phyloP scores from a whole-genome alignment of 2,113 vertebrate species.

The Okapia johnstoni region DNA sequence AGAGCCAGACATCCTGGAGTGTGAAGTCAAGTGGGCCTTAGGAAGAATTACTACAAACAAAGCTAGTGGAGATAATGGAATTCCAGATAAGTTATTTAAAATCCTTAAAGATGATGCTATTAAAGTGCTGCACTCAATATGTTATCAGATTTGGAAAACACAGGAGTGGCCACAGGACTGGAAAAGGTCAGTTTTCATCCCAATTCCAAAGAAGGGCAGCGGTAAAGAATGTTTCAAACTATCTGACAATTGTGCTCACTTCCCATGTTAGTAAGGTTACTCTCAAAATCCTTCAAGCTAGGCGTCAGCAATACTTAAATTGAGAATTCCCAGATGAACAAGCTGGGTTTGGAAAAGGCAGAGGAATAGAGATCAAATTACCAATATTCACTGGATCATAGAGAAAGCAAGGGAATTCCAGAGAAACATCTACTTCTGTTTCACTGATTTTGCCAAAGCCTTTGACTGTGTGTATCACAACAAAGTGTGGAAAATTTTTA shows the following conservation, averaged over 20 bases:
- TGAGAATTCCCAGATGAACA: background rate
- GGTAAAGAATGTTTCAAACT: background rate
- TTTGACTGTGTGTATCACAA: background rate
- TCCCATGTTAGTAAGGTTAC: background rate
- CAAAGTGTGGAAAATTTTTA: background rate
- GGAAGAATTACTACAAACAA: background rate
- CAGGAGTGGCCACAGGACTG: background rate
- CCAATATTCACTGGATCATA: background rate
- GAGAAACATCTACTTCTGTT: background rate
- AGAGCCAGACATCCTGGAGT: background rate
- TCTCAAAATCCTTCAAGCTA: background rate
- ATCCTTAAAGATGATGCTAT: background rate
- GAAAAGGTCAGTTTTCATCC: background rate
- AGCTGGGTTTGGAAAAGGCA: background rate
- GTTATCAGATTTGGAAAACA: background rate
- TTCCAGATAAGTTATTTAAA: background rate
- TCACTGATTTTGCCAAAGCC: background rate
- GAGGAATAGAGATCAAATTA: background rate
- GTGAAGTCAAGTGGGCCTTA: background rate
- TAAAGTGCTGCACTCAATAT: background rate
- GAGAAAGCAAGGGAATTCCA: background rate
- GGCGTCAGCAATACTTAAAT: background rate
- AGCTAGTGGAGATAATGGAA: background rate
- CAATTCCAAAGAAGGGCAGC: background rate
- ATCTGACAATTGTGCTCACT: background rate